Evolutionary conservation across 2,797 vertebrate species (phyloP), one percentile per base, ranked within the genome.

Genomic region (Furcifer pardalis): DNA sequence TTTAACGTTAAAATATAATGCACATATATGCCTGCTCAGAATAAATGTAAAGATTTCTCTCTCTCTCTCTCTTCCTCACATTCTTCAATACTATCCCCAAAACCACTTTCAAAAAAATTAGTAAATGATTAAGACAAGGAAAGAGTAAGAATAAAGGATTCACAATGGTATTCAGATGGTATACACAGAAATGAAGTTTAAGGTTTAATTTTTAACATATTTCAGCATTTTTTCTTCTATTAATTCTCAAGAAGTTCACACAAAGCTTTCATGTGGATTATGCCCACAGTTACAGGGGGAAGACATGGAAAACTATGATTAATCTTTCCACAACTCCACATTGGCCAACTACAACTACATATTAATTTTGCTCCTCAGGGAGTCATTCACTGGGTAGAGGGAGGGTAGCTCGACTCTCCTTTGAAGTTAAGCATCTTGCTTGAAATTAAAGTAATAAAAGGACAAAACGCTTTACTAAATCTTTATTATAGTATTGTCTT

Each of bases 381-480:
- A 95, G 94, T 96, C 95, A 96, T 96, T 96, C 96, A 95, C 94
- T 93, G 90, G 89, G 84, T 71, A 92, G 86, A 92, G 88, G 94
- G 95, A 96, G 94, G 93, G 84, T 89, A 84, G 88, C 92, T 82
- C 94, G 89, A 88, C 87, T 88, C 90, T 94, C 91, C 95, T 97
- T 97, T 97, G 96, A 97, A 96, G 96, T 96, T 90, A 91, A 96
- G 94, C 91, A 94, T 96, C 94, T 95, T 95, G 89, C 93, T 93
- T 92, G 92, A 93, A 96, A 96, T 86, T 0, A 96, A 96, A 95
- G 95, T 92, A 95, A 95, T 95, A 95, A 95, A 96, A 96, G 90
- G 91, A 94, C 93, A 95, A 96, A 96, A 96, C 93, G 92, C 89
- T 94, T 96, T 95, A 96, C 95, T 96, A 96, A 95, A 95, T 96